Conservation (phyloP, 2,888 invertebrate genomes). For the Hipparchia sbordonii region DNA sequence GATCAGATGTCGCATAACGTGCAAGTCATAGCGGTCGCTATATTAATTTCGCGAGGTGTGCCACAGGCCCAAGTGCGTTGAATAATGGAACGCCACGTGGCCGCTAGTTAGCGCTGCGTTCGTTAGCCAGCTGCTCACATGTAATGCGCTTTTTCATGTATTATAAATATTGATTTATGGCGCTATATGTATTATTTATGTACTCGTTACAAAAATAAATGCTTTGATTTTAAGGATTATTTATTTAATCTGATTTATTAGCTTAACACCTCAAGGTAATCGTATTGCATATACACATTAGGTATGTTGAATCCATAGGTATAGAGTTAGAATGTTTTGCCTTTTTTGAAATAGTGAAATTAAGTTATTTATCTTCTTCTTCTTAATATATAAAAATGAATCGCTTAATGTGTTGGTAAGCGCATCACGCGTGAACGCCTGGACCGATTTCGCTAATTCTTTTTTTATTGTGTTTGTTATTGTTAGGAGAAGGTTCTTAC, state of each 20-base stretch:
- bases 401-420: too few species aligned
- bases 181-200: slow-evolving; percentile 12
- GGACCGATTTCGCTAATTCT: too few species aligned
- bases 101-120: slow-evolving; percentile 28
- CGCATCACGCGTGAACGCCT: too few species aligned
- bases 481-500: too few species aligned
- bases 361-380: too few species aligned
- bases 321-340: not conserved
- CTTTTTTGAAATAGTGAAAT: not conserved
- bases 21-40: too few species aligned
- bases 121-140: slow-evolving; percentile 26
- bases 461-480: too few species aligned
- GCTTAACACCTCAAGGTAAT: slow-evolving; percentile 17
- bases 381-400: too few species aligned
- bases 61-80: not conserved
- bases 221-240: slow-evolving; percentile 11
- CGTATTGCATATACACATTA: slow-evolving; percentile 2
- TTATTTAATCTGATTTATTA: slow-evolving; percentile 13
- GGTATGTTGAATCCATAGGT: not conserved
- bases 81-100: slow-evolving; percentile 35
- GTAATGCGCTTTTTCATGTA: slow-evolving; percentile 22
- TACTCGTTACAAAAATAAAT: slow-evolving; percentile 8
- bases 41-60: too few species aligned
- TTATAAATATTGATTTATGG: slow-evolving; percentile 25
- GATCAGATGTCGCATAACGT: too few species aligned